Base-by-base conservation (phyloP, 2,113 vertebrate species). In the Anser brachyrhynchus region DNA sequence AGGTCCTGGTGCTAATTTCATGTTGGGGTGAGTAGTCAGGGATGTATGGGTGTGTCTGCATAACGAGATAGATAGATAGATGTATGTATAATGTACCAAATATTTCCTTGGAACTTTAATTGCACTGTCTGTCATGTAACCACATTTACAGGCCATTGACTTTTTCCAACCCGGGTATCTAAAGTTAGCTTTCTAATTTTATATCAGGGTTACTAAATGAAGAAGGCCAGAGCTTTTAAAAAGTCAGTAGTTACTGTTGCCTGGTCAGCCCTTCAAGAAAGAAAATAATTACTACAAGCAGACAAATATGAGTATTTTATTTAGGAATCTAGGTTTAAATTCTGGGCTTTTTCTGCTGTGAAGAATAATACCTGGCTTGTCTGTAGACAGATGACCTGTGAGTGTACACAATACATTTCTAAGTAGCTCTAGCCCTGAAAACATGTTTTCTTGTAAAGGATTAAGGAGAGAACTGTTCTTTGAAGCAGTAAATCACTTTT, bases 141-240 rank as follows among this genome's bases (percentile, higher is more conserved):
- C 65, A 18, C 31, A 77, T 86, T 86, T 87, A 81, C 25, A 71
- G 69, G 61, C 59, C 82, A 92, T 69, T 51, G 69, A 49, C 46
- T 18, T 93, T 92, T 88, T 89, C 85, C 72, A 83, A 11, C 13
- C 31, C 4, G 0, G 0, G 5, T 64, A 39, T 51, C n/a, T 86
- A 54, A 94, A 86, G 11, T 78, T 89, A 84, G 72, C 28, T 90
- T 90, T 83, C 79, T 90, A 90, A 88, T 86, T 96, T 94, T 91
- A 37, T 71, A 20, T 66, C 64, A 79, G 92, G n/a, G 46, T 66
- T 86, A 41, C n/a, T 90, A 86, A 88, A 74, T 33, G 52, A 83
- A 83, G 74, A 62, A 84, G 58, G 37, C 4, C 44, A 79, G 49
- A 43, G 62, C 62, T 90, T 91, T 84, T 90, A 19, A 75, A 86